These are phyloP conservation scores for Falco peregrinus DNA, from an alignment of 2,797 vertebrate genomes.

Conservation along the genomic window DNA sequence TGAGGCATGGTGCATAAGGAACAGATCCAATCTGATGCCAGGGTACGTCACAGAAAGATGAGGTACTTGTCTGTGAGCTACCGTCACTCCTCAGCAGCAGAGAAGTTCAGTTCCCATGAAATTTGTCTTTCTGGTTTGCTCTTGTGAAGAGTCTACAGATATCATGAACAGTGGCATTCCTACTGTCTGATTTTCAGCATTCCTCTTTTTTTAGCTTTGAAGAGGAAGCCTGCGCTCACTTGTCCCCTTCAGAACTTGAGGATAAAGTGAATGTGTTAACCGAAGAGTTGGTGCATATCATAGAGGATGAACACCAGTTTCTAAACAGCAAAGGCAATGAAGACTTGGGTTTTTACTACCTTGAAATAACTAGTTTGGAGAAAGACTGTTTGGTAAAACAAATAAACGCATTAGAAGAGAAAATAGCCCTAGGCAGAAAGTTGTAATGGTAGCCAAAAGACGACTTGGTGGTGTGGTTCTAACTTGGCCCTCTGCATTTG, in stretches of 20 bases:
- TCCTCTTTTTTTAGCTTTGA: background rate
- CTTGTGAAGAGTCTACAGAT: background rate
- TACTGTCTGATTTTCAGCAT: background rate
- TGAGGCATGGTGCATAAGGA: background rate
- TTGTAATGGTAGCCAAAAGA: background rate
- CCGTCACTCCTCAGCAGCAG: no score
- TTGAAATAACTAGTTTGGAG: slow-evolving; percentile 20
- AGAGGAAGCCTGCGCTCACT: accelerated
- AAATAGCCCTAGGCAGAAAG: background rate
- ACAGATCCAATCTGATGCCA: background rate
- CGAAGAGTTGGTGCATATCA: background rate
- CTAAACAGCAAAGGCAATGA: background rate
- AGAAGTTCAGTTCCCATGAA: background rate
- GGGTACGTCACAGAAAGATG: background rate
- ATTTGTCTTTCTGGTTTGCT: background rate
- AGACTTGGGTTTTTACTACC: background rate
- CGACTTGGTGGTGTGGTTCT: background rate
- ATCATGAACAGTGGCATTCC: background rate
- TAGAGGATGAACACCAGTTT: background rate
- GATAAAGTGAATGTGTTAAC: slow-evolving; percentile 17
- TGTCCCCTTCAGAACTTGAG: background rate
- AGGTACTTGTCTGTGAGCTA: background rate
- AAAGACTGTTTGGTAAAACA: slow-evolving; percentile 24
- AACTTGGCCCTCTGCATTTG: background rate
- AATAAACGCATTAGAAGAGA: background rate